Conservation (phyloP, 1,140 invertebrate genomes). For the Chironomus tepperi region DNA sequence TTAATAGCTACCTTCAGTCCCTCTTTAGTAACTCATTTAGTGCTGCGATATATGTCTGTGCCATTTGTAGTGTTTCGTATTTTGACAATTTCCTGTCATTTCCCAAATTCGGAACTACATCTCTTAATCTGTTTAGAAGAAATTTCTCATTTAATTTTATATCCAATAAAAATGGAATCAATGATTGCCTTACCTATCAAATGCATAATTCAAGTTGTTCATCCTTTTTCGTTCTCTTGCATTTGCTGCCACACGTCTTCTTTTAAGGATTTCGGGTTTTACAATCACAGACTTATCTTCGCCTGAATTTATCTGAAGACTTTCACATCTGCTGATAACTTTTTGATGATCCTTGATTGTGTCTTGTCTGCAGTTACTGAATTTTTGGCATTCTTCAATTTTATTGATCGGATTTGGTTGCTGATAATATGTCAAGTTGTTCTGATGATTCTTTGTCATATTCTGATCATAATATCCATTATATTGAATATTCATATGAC, state of each 20-base stretch:
- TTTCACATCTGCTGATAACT: not conserved
- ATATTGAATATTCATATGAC: no score
- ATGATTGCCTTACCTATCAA: conserved; percentile 45
- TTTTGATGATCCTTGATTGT: not conserved
- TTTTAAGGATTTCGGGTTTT: conserved; percentile 45
- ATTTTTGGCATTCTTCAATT: not conserved
- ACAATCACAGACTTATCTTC: not conserved
- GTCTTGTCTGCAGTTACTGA: not conserved
- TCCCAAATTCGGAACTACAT: conserved; percentile 63
- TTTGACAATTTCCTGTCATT: conserved; percentile 69
- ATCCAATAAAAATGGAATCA: not conserved
- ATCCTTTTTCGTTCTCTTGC: conserved; percentile 62
- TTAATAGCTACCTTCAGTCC: not conserved
- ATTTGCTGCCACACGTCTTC: conserved; percentile 60
- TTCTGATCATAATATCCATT: not conserved
- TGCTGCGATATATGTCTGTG: conserved; percentile 67
- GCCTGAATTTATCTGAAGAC: not conserved
- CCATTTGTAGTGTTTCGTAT: conserved; percentile 76
- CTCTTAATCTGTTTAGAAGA: conserved; percentile 43
- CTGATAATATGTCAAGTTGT: not conserved
- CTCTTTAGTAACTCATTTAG: conserved; percentile 48
- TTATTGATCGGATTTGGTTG: not conserved
- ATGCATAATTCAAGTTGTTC: conserved; percentile 69
- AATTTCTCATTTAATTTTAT: not conserved
- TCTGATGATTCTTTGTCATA: not conserved